Conservation (phyloP, 2,113 vertebrate genomes). For the human (Homo sapiens) region DNA sequence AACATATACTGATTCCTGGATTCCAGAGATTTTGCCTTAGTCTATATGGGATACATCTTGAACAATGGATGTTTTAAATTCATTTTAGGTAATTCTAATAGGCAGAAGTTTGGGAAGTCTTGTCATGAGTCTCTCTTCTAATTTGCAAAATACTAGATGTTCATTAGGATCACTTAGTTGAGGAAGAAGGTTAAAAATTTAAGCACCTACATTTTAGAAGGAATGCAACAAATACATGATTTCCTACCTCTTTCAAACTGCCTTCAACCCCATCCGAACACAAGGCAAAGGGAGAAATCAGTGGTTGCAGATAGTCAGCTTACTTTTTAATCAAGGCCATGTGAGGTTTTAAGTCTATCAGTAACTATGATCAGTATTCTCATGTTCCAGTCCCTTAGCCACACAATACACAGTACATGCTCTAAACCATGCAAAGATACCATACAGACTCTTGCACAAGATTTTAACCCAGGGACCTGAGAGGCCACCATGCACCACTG, state of each 20-base stretch:
- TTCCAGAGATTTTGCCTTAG: neutral
- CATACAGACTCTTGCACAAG: no score
- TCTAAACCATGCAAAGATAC: neutral
- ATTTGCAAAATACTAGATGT: neutral
- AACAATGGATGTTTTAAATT: neutral
- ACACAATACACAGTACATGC: neutral
- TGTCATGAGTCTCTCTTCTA: neutral
- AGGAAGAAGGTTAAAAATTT: neutral
- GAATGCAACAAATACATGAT: neutral
- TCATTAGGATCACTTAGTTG: neutral
- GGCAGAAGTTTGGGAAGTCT: neutral
- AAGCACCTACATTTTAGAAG: neutral
- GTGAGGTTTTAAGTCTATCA: neutral
- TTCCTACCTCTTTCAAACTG: neutral
- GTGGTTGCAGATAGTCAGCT: neutral
- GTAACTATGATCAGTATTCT: neutral
- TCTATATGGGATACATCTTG: neutral
- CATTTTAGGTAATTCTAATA: neutral
- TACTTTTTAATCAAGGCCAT: neutral
- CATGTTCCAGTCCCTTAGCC: neutral
- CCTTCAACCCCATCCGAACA: neutral
- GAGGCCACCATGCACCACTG: neutral
- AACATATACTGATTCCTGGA: neutral
- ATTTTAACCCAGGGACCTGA: neutral
- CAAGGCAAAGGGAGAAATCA: neutral